Base-by-base conservation (phyloP, 2,113 vertebrate genomes). In the Martes martes region DNA sequence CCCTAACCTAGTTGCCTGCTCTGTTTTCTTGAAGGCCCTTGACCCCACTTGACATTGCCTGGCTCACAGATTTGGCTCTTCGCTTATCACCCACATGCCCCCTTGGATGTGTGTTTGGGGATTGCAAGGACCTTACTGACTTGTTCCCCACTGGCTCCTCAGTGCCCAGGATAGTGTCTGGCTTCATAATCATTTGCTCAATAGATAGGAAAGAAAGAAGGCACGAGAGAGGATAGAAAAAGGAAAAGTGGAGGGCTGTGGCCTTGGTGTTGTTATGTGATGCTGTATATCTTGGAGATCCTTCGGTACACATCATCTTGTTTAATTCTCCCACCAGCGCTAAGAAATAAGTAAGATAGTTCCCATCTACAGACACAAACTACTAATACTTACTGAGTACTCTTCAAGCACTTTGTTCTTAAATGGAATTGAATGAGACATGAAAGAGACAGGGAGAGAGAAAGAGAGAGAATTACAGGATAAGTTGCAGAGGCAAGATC, bases 381-480 rank as follows among this genome's bases (percentile, higher is more conserved):
- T 76, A 24, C 26, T 89, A 67, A 33, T 2, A 59, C 14, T 67
- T 59, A 61, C 14, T 76, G n/a, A 47, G 52, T 55, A 57, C 26
- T 83, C 13, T 42, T 93, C 11, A 92, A 94, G 63, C 3, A 28
- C 15, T 89, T 73, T 57, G 31, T 63, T 94, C 65, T 45, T 61
- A 74, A 97, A 33, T 84, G 67, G 18, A 88, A 65, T 23, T 39
- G 67, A 80, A 71, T 67, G 71, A 45, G 11, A 89, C 50, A 8
- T 33, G 85, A 94, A 61, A 36, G 6, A 57, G 55, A 57, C 42
- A 33, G 31, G 11, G 6, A n/a, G 18, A 63, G 45, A 7, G 31
- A 86, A 24, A 89, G 33, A 7, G 31, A 86, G 31, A 86, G 33
- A 84, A 84, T 88, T 59, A 86, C 28, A 45, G 0, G 78, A n/a